Evolutionary conservation across 2,113 vertebrate species (phyloP).

Genomic region (Carollia perspicillata): DNA sequence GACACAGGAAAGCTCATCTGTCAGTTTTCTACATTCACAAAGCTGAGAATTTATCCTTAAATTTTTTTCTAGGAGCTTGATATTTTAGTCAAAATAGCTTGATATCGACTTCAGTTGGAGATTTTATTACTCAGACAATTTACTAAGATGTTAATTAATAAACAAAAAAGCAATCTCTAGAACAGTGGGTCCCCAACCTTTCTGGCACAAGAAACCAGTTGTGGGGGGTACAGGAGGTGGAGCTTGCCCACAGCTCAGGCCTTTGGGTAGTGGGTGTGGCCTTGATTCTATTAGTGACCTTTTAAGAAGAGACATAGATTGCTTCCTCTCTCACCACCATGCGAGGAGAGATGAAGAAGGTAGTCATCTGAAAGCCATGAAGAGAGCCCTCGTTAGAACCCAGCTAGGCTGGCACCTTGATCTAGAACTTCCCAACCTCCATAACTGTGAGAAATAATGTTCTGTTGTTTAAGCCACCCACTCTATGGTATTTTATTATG

Average conservation of each 20-base stretch:
- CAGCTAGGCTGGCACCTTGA: too few species aligned
- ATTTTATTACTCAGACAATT: background rate
- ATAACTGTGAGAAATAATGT: background rate
- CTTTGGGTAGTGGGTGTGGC: background rate
- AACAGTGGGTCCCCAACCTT: background rate
- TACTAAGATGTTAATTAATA: background rate
- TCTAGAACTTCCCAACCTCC: background rate
- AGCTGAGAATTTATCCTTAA: background rate
- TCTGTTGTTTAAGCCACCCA: background rate
- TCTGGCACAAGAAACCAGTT: too few species aligned
- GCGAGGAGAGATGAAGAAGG: background rate
- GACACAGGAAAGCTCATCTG: background rate
- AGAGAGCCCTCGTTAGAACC: background rate
- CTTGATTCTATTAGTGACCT: background rate
- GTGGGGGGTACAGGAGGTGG: too few species aligned
- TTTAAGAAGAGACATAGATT: background rate
- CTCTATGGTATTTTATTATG: background rate
- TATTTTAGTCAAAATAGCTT: background rate
- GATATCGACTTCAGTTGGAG: background rate
- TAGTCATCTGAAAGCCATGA: background rate
- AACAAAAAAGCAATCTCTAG: background rate
- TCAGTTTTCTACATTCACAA: background rate
- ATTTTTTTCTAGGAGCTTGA: background rate
- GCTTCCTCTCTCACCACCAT: background rate
- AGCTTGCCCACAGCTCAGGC: too few species aligned